Conservation (phyloP, 1,140 invertebrate species). For the Melipona quadrifasciata region DNA sequence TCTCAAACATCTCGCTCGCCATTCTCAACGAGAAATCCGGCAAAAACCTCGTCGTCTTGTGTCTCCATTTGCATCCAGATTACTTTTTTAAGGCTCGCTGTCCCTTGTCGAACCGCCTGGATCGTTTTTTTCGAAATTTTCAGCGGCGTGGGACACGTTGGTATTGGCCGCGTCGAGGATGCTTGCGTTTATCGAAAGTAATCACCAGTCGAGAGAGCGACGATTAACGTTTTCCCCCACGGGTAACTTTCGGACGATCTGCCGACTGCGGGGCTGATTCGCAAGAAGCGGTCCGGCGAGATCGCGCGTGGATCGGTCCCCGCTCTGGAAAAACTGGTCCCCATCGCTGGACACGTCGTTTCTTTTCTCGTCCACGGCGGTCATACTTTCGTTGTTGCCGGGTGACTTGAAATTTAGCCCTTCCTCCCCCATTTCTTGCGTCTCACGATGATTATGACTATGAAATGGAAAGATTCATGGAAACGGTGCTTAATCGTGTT, state of each 20-base stretch:
- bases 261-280: not conserved
- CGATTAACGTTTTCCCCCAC: constrained; percentile 49
- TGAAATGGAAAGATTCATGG: not conserved
- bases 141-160: no score
- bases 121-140: constrained; percentile 11
- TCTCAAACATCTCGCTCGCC: not conserved
- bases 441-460: not conserved
- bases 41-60: no score
- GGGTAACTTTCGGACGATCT: constrained; percentile 39
- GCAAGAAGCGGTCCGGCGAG: constrained; percentile 52
- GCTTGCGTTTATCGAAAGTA: constrained; percentile 36
- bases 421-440: not conserved
- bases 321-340: constrained; percentile 49
- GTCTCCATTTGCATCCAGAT: constrained; percentile 1
- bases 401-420: constrained; percentile 17
- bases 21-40: not conserved
- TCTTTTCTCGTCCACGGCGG: not conserved
- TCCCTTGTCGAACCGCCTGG: not conserved
- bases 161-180: not conserved
- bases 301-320: constrained; percentile 32
- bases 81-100: not conserved
- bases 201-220: constrained; percentile 4
- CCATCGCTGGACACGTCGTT: constrained; percentile 19
- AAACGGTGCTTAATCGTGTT: not conserved
- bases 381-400: constrained; percentile 33